A percentile compares a stretch with the other conserved stretches of the same genome.
phyloP scores from a whole-genome alignment of 2,797 vertebrate genomes.

The Zenarchopterus dispar region DNA sequence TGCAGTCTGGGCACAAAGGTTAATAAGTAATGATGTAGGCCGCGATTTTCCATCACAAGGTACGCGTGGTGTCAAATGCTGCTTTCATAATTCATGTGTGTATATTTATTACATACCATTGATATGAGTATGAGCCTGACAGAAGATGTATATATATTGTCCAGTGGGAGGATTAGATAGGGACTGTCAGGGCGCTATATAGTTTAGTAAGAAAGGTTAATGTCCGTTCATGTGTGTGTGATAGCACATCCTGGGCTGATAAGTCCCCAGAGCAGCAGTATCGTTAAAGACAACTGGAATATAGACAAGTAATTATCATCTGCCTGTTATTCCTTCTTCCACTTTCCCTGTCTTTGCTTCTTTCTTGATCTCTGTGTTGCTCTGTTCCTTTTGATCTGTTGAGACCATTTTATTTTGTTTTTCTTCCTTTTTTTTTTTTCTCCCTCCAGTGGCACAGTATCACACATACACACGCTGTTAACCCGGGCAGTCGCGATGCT shows the following conservation, averaged over 20 bases:
- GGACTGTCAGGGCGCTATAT: constrained; percentile 41
- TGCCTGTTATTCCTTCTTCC: constrained; percentile 3
- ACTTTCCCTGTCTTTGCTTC: constrained; percentile 11
- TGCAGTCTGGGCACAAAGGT: constrained; percentile 31
- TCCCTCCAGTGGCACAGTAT: constrained; percentile 7
- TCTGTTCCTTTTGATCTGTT: constrained; percentile 17
- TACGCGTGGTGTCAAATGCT: constrained; percentile 50
- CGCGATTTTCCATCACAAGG: constrained; percentile 63
- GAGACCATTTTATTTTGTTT: constrained; percentile 15
- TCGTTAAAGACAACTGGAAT: constrained; percentile 17
- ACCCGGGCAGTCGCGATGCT: constrained; percentile 57
- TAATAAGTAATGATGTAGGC: constrained; percentile 55
- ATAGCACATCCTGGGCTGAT: constrained; percentile 53
- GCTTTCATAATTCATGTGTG: constrained; percentile 40
- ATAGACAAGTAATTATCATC: constrained; percentile 2
- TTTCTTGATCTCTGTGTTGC: constrained; percentile 17
- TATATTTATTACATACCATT: constrained; percentile 55
- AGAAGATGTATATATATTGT: constrained; percentile 56
- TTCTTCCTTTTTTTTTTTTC: constrained; percentile 15
- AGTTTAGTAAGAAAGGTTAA: constrained; percentile 61
- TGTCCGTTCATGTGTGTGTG: constrained; percentile 57
- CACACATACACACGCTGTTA: constrained; percentile 19
- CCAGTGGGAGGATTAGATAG: constrained; percentile 65
- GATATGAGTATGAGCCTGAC: constrained; percentile 55
- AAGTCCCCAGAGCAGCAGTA: constrained; percentile 28